A percentile compares a stretch with the other conserved stretches of the same genome.
Evolutionary conservation across 2,888 invertebrate genomes (phyloP).

Genomic region (Mayetiola destructor): DNA sequence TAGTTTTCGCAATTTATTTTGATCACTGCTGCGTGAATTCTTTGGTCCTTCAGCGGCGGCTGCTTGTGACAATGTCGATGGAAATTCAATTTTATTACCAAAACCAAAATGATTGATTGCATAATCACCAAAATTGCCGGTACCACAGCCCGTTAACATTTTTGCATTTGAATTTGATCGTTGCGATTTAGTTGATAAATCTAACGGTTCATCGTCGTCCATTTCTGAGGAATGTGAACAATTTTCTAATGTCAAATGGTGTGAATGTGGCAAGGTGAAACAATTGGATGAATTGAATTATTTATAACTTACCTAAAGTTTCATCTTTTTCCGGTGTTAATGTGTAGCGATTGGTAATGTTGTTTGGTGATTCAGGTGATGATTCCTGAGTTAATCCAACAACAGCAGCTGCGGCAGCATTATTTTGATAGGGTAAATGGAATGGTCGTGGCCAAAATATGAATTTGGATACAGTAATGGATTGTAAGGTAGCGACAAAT

Average conservation of each 20-base stretch:
- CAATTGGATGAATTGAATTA: background rate
- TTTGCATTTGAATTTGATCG: slow-evolving; percentile 34
- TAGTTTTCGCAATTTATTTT: slow-evolving; percentile 29
- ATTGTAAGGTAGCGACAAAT: slow-evolving; percentile 32
- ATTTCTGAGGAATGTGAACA: slow-evolving; percentile 23
- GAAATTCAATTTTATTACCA: background rate
- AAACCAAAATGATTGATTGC: background rate
- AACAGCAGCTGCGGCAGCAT: slow-evolving; percentile 21
- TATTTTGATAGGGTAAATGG: slow-evolving; percentile 22
- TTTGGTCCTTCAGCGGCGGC: slow-evolving; percentile 13
- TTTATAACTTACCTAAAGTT: slow-evolving; percentile 14
- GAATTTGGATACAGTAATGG: slow-evolving; percentile 34
- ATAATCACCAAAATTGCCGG: background rate
- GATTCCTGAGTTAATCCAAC: slow-evolving; percentile 23
- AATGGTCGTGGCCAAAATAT: slow-evolving; percentile 33
- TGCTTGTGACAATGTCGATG: slow-evolving; percentile 4
- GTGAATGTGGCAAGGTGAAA: background rate
- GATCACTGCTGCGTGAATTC: slow-evolving; percentile 23
- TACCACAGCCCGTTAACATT: background rate
- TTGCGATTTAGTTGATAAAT: slow-evolving; percentile 56
- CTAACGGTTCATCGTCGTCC: slow-evolving; percentile 68
- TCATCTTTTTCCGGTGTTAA: slow-evolving; percentile 35
- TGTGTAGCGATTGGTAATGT: slow-evolving; percentile 24
- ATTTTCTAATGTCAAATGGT: background rate
- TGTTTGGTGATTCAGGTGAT: slow-evolving; percentile 30